Percentiles rank a stretch among this genome's conserved stretches.
Conservation (phyloP, 2,797 vertebrate genomes). For the Danio jaintianensis region DNA sequence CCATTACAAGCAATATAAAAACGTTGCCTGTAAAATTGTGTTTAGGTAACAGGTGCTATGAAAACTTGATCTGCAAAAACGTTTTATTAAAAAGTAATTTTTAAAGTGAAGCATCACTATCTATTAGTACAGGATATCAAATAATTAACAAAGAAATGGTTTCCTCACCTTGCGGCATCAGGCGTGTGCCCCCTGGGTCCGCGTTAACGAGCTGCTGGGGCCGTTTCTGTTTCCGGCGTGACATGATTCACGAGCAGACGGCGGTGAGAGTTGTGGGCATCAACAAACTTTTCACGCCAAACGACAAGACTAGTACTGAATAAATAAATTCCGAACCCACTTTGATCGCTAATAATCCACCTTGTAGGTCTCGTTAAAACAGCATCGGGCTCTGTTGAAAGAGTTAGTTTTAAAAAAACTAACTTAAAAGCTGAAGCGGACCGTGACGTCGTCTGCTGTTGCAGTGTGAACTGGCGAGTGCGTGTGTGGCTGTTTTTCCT, state of each 20-base stretch:
- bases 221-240: constrained; percentile 88
- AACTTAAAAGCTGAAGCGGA: constrained; percentile 59
- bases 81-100: not conserved
- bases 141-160: constrained; percentile 37
- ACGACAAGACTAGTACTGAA: constrained; percentile 59
- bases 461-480: constrained; percentile 62
- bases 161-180: constrained; percentile 81
- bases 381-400: not conserved
- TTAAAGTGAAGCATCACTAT: not conserved
- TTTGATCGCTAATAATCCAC: constrained; percentile 37
- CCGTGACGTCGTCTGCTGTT: constrained; percentile 71
- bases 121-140: constrained; percentile 17
- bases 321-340: not conserved
- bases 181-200: constrained; percentile 79
- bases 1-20: not conserved
- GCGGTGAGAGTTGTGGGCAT: constrained; percentile 73
- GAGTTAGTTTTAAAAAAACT: constrained; percentile 17
- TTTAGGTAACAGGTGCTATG: constrained; percentile 2
- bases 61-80: not conserved
- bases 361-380: not conserved
- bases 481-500: constrained; percentile 80
- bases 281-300: constrained; percentile 66
- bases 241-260: constrained; percentile 84
- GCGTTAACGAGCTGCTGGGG: constrained; percentile 85
- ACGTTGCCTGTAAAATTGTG: not conserved